phyloP scores from a whole-genome alignment of 2,797 vertebrate genomes.

The Sylvia borin region DNA sequence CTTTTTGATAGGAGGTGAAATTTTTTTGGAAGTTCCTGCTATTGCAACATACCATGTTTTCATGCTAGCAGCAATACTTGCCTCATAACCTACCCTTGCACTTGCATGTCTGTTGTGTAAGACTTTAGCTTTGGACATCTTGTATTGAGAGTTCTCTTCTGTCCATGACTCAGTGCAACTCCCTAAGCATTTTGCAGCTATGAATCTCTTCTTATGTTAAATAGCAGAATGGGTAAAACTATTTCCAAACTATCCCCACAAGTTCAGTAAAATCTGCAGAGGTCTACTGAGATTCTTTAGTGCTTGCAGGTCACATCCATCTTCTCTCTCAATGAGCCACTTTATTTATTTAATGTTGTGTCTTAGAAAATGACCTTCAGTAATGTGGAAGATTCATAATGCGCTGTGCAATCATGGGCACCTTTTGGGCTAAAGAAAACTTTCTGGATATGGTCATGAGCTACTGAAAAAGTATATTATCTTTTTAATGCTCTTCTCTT shows the following conservation, averaged over 20 bases:
- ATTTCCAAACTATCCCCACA: background rate
- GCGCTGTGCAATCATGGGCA: background rate
- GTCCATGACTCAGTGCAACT: background rate
- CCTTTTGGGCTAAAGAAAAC: background rate
- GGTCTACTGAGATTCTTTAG: background rate
- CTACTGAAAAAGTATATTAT: background rate
- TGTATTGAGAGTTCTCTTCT: background rate
- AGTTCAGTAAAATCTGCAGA: background rate
- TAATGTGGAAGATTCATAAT: background rate
- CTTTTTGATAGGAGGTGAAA: conserved; percentile 1
- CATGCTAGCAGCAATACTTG: background rate
- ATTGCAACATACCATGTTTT: conserved; percentile 18
- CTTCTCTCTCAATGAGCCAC: background rate
- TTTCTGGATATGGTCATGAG: background rate
- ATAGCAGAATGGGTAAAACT: background rate
- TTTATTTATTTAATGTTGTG: background rate
- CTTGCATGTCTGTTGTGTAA: background rate
- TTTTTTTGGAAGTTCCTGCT: conserved; percentile 42
- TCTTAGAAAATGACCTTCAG: background rate
- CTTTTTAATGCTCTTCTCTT: background rate
- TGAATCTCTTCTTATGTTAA: background rate
- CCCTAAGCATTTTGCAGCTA: background rate
- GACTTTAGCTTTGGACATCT: background rate
- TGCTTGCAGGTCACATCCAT: background rate
- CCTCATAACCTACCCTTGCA: background rate